Evolutionary conservation across 2,888 invertebrate genomes (phyloP), one percentile per base, ranked within the genome.

Genomic region (Apantesis nais): DNA sequence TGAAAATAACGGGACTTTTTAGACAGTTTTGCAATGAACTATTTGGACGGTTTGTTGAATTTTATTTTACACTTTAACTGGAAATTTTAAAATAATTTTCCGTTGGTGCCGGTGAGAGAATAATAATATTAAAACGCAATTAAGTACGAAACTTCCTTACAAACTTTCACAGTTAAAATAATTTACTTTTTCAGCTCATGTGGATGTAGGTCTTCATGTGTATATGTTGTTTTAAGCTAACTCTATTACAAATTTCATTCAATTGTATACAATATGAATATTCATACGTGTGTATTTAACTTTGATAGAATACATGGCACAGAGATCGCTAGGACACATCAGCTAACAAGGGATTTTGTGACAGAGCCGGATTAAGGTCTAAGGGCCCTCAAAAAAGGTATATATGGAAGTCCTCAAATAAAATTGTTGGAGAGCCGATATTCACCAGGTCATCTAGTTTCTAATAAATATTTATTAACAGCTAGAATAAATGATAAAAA

Each of bases 1-100:
- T 63, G 61, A 70, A 80, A 75, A 55, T 78, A 75, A n/a, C 65
- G 58, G 64, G 29, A 68, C 68, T 71, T 39, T 70, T 67, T 48
- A 39, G 62, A 60, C 62, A 65, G 19, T 41, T 29, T 64, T 34
- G 66, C 70, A 71, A 80, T 78, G 73, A 75, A 72, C 73, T 58
- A 31, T 22, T 44, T 25, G 67, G 48, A 67, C 71, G 16, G 25
- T 14, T 29, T 58, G 25, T 55, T 58, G 29, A 16, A 16, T 29
- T 3, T 25, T 1, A 58, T 14, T 58, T 25, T 55, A n/a, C 52
- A 55, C 14, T 25, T 25, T 25, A 55, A 55, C 55, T 14, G 25
- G 25, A 55, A 55, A n/a, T n/a, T 52, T 11, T n/a, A 52, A 25
- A 55, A 1, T 14, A n/a, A 55, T 25, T 55, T 25, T 25, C 14